Evolutionary conservation across 1,140 invertebrate genomes (phyloP).

Genomic region (Sarcophaga peregrina): DNA sequence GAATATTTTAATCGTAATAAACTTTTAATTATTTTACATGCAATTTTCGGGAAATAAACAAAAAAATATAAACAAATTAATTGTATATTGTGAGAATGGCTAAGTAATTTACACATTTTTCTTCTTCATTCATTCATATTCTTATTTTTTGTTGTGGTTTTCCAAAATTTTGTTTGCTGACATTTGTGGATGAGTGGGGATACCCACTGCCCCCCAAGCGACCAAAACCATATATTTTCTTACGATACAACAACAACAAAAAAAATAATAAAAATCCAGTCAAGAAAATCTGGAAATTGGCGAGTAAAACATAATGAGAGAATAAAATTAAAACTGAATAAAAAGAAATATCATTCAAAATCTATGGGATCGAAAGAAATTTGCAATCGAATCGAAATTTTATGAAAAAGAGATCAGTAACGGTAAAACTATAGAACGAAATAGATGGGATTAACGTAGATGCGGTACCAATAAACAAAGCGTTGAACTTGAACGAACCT

Average conservation of each 20-base stretch:
- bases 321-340: background rate
- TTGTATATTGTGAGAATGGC: too few species aligned
- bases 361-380: background rate
- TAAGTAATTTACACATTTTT: constrained; percentile 20
- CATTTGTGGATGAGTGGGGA: too few species aligned
- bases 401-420: constrained; percentile 30
- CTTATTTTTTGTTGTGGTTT: background rate
- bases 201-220: background rate
- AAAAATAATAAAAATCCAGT: too few species aligned
- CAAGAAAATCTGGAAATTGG: background rate
- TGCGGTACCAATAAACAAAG: background rate
- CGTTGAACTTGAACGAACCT: background rate
- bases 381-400: constrained; percentile 10
- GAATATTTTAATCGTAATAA: too few species aligned
- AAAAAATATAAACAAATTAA: background rate
- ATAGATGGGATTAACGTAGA: background rate
- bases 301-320: background rate
- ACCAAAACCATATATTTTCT: background rate
- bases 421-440: constrained; percentile 30
- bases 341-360: background rate
- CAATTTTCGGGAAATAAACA: background rate
- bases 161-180: background rate
- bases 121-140: constrained; percentile 7
- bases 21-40: too few species aligned
- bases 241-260: too few species aligned